phyloP scores from a whole-genome alignment of 1,140 invertebrate species.

The Penaeus vannamei region DNA sequence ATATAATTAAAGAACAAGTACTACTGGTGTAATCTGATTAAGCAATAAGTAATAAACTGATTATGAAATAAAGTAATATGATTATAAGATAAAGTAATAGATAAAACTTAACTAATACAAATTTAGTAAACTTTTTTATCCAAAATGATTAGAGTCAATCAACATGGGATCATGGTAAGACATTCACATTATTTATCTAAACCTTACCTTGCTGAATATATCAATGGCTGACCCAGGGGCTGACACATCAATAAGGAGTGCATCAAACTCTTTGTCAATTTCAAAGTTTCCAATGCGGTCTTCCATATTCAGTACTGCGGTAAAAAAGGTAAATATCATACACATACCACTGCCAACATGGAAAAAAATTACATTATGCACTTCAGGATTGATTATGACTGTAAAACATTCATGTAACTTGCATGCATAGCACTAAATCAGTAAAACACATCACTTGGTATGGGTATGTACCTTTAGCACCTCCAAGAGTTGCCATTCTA shows the following conservation, averaged over 20 bases:
- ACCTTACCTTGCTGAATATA: slow-evolving; percentile 67
- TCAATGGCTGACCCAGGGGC: slow-evolving; percentile 70
- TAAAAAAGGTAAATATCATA: slow-evolving; percentile 69
- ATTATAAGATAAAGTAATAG: neutral
- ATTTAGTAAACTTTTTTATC: too few relatives aligned
- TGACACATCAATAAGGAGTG: slow-evolving; percentile 77
- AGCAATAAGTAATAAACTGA: too few relatives aligned
- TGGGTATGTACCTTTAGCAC: slow-evolving; percentile 80
- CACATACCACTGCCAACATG: neutral
- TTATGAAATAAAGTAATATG: slow-evolving; percentile 34
- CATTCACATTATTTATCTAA: neutral
- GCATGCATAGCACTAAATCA: too few relatives aligned
- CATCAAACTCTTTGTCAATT: slow-evolving; percentile 89
- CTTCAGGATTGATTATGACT: neutral
- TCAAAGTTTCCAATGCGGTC: slow-evolving; percentile 84
- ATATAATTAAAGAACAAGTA: neutral
- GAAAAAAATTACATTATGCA: slow-evolving; percentile 25
- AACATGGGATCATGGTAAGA: too few relatives aligned
- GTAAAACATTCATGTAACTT: neutral
- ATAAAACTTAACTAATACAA: neutral
- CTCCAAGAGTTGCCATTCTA: slow-evolving; percentile 87
- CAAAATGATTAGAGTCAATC: too few relatives aligned
- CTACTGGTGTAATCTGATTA: neutral
- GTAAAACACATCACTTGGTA: slow-evolving; percentile 26
- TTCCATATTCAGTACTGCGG: slow-evolving; percentile 81